Evolutionary conservation across 2,888 invertebrate species (phyloP).

Genomic region (Creontiades dilutus): DNA sequence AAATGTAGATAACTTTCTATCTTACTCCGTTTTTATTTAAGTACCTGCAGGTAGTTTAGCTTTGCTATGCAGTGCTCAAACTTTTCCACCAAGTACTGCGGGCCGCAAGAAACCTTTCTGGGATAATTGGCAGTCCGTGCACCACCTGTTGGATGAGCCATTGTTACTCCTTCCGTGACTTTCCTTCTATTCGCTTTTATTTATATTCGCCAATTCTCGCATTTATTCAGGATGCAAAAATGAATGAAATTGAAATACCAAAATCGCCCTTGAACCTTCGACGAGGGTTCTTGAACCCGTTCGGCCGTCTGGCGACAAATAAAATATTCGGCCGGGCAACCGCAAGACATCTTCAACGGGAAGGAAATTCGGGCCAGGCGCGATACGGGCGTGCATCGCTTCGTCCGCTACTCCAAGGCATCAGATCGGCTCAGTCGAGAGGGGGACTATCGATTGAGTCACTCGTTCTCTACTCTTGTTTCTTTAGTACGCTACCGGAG

Average conservation of each 20-base stretch:
- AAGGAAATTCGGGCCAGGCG: not conserved
- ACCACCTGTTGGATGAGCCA: no score
- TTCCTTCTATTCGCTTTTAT: no score
- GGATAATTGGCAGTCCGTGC: no score
- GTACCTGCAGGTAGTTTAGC: no score
- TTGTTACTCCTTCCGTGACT: no score
- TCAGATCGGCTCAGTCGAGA: slow-evolving; percentile 27
- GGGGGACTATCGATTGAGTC: slow-evolving; percentile 42
- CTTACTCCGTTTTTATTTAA: no score
- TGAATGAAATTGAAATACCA: not conserved
- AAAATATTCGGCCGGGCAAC: not conserved
- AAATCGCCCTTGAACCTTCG: not conserved
- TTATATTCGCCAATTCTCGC: no score
- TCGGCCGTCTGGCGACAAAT: not conserved
- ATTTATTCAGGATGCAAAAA: no score
- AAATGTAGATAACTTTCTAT: no score
- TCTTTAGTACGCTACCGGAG: slow-evolving; percentile 57
- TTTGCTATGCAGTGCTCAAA: no score
- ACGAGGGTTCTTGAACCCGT: not conserved
- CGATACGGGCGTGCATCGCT: slow-evolving; percentile 27
- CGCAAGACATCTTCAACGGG: not conserved
- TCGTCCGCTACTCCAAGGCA: slow-evolving; percentile 1
- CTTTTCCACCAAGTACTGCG: no score
- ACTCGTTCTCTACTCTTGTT: slow-evolving; percentile 23
- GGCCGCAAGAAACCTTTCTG: no score